Evolutionary conservation across 2,888 invertebrate genomes (phyloP).

Genomic region (Platerodrilus igneus): DNA sequence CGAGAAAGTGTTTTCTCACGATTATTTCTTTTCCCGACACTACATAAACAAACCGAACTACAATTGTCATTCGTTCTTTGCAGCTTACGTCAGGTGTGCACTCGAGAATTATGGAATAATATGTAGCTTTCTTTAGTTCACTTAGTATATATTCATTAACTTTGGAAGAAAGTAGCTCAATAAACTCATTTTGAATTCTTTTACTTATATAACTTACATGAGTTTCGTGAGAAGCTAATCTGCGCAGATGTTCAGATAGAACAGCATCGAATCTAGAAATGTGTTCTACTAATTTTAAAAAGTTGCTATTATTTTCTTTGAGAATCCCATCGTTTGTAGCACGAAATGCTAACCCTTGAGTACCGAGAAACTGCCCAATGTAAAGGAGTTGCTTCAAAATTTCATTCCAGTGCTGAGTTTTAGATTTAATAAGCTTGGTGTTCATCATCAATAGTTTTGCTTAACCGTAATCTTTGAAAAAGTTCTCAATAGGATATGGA

Average conservation of each 20-base stretch:
- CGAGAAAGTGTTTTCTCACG: too few species aligned
- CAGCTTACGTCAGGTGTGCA: constrained; percentile 7
- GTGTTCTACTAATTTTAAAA: background rate
- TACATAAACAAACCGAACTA: background rate
- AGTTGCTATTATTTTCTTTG: background rate
- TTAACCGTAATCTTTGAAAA: background rate
- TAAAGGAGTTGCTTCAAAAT: background rate
- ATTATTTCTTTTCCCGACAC: constrained; percentile 1
- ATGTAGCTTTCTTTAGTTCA: background rate
- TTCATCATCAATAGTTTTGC: background rate
- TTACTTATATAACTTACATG: background rate
- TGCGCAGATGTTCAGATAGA: constrained; percentile 2
- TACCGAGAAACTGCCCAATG: background rate
- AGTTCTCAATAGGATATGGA: background rate
- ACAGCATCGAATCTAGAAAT: background rate
- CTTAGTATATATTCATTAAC: background rate
- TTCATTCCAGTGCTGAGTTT: constrained; percentile 1
- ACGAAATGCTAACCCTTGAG: background rate
- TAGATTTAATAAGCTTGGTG: background rate
- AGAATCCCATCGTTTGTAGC: background rate
- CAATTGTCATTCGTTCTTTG: constrained; percentile 1
- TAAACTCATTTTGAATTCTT: constrained; percentile 2
- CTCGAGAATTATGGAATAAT: constrained; percentile 5
- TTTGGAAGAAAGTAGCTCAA: background rate
- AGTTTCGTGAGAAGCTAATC: background rate